Evolutionary conservation across 2,797 vertebrate species (phyloP).

Genomic region (Crossoptilon crossoptilon): DNA sequence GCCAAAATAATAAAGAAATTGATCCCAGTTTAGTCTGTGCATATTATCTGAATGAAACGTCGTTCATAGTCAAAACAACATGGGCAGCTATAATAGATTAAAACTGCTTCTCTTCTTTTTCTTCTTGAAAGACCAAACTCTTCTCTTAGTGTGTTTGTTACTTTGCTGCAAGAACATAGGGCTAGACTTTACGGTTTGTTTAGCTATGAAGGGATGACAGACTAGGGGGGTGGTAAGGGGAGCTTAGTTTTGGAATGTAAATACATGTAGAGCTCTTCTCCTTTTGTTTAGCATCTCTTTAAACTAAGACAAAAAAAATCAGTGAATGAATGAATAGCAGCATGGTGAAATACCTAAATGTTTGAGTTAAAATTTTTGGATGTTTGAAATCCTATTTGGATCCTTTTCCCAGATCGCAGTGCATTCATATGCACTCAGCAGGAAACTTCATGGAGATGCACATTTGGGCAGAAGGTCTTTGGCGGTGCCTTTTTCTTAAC

Average conservation of each 20-base stretch:
- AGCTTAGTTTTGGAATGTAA: conserved; percentile 87
- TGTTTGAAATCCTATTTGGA: conserved; percentile 88
- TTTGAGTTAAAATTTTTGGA: conserved; percentile 85
- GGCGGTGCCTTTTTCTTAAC: conserved; percentile 85
- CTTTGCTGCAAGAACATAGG: conserved; percentile 71
- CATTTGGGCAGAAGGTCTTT: conserved; percentile 85
- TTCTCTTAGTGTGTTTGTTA: conserved; percentile 74
- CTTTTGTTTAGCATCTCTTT: conserved; percentile 87
- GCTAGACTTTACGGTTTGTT: conserved; percentile 83
- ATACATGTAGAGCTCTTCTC: conserved; percentile 83
- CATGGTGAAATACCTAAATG: conserved; percentile 86
- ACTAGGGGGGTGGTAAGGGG: conserved; percentile 80
- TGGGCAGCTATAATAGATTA: conserved; percentile 28
- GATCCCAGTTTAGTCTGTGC: conserved; percentile 39
- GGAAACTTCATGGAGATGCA: conserved; percentile 84
- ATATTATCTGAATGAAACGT: neutral
- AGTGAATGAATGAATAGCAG: conserved; percentile 85
- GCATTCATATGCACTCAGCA: conserved; percentile 85
- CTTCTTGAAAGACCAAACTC: conserved; percentile 55
- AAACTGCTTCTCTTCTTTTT: conserved; percentile 41
- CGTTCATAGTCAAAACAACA: conserved; percentile 60
- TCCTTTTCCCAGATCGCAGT: conserved; percentile 84
- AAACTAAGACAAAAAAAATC: conserved; percentile 87
- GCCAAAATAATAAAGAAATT: conserved; percentile 57
- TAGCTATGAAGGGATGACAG: conserved; percentile 82